Evolutionary conservation across 2,888 invertebrate species (phyloP).

Genomic region (Drosophila nigritarsus): DNA sequence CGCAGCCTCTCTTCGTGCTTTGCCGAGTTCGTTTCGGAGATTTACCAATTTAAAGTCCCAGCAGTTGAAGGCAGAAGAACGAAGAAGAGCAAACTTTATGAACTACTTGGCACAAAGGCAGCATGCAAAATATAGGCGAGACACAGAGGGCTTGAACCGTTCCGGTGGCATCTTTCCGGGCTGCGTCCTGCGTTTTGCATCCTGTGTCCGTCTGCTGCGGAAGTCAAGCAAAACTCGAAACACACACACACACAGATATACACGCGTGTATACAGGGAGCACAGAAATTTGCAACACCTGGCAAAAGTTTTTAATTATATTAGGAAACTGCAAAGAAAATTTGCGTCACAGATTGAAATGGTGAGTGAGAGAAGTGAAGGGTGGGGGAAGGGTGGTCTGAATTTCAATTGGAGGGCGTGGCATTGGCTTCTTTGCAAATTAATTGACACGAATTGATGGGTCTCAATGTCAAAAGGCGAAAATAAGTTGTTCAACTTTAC

Average conservation of each 20-base stretch:
- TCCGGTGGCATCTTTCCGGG: conserved; percentile 63
- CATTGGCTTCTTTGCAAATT: conserved; percentile 74
- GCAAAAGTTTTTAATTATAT: conserved; percentile 84
- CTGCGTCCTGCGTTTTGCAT: conserved; percentile 42
- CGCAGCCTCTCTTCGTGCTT: conserved; percentile 14
- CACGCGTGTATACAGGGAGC: conserved; percentile 26
- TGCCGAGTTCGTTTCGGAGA: conserved; percentile 21
- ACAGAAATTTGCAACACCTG: conserved; percentile 80
- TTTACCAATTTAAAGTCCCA: conserved; percentile 62
- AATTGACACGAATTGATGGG: conserved; percentile 84
- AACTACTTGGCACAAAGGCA: conserved; percentile 66
- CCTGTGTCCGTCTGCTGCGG: conserved; percentile 54
- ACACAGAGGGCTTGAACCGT: conserved; percentile 45
- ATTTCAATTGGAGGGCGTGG: conserved; percentile 49
- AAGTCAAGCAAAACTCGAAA: conserved; percentile 54
- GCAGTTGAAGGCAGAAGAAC: conserved; percentile 4
- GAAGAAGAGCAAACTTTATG: conserved; percentile 60
- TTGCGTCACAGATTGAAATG: conserved; percentile 56
- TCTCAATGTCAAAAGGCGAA: conserved; percentile 79
- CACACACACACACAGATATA: conserved; percentile 15
- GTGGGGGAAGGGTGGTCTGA: not conserved
- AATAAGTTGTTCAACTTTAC: conserved; percentile 69
- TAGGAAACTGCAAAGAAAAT: conserved; percentile 75
- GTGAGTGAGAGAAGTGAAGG: not conserved
- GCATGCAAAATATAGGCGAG: conserved; percentile 58